phyloP scores from a whole-genome alignment of 2,113 vertebrate species.

The Leucosticte australis region DNA sequence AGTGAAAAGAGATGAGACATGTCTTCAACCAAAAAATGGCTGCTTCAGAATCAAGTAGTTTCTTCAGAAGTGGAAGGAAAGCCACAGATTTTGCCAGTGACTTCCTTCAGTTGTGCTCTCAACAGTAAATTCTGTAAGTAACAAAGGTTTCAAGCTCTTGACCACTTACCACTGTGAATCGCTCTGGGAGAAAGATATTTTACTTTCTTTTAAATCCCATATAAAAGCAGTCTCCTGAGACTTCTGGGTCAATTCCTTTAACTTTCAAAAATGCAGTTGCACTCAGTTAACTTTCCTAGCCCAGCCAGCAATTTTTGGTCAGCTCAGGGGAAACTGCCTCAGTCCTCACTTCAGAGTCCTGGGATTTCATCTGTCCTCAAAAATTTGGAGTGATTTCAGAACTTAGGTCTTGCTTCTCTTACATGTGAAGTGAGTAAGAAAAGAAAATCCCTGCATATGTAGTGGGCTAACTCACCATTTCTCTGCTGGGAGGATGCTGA shows the following conservation, averaged over 20 bases:
- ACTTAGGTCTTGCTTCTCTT: not conserved
- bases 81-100: not conserved
- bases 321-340: not conserved
- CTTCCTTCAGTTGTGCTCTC: slow-evolving; percentile 11
- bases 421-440: not conserved
- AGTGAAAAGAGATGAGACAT: not conserved
- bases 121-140: not conserved
- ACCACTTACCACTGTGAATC: not conserved
- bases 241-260: slow-evolving; percentile 19
- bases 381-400: not conserved
- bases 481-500: not conserved
- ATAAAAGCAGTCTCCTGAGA: not conserved
- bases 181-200: not conserved
- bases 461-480: not conserved
- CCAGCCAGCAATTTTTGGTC: not conserved
- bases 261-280: not conserved
- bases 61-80: not conserved
- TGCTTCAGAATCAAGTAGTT: not conserved
- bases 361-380: not conserved
- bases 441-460: not conserved
- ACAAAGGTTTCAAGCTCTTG: not conserved
- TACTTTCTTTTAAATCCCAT: not conserved
- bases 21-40: not conserved
- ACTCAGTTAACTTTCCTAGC: not conserved
- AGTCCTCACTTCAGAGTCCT: not conserved